Conservation (phyloP, 2,888 invertebrate genomes). For the Pollenia angustigena region DNA sequence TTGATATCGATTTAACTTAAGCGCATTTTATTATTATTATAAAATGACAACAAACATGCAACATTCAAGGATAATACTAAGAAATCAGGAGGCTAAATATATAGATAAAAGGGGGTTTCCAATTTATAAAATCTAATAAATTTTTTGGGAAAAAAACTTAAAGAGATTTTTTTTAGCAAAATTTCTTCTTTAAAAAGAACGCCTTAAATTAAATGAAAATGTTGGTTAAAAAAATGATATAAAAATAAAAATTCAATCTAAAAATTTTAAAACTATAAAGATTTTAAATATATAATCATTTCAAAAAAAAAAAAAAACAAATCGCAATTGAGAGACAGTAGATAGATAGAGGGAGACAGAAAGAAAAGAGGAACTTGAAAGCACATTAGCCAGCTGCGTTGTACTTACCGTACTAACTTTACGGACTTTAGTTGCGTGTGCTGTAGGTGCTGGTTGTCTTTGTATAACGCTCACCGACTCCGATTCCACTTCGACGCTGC, state of each 20-base stretch:
- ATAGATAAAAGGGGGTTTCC: background rate
- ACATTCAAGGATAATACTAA: conserved; percentile 20
- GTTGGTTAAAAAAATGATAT: background rate
- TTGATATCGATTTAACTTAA: background rate
- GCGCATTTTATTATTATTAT: background rate
- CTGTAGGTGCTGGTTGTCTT: conserved; percentile 85
- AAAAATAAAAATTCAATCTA: background rate
- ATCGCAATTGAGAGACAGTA: conserved; percentile 53
- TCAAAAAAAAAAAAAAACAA: conserved; percentile 65
- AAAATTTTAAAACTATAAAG: conserved; percentile 37
- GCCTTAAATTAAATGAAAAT: conserved; percentile 17
- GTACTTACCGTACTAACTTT: conserved; percentile 97
- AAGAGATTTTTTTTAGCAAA: too few species aligned
- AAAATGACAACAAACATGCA: conserved; percentile 47
- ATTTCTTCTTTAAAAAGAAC: conserved; percentile 4
- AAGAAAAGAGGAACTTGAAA: conserved; percentile 76
- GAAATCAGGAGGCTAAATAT: background rate
- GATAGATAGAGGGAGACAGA: conserved; percentile 44
- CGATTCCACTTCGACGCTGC: conserved; percentile 94
- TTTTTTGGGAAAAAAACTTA: background rate
- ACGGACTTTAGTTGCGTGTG: conserved; percentile 88
- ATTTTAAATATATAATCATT: background rate
- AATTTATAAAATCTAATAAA: background rate
- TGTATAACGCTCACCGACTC: conserved; percentile 94
- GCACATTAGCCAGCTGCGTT: conserved; percentile 81